Percentiles rank a stretch among this genome's conserved stretches.
These are phyloP conservation scores for Apodemia hepburni DNA, from an alignment of 2,888 invertebrate genomes.

Conservation along the genomic window DNA sequence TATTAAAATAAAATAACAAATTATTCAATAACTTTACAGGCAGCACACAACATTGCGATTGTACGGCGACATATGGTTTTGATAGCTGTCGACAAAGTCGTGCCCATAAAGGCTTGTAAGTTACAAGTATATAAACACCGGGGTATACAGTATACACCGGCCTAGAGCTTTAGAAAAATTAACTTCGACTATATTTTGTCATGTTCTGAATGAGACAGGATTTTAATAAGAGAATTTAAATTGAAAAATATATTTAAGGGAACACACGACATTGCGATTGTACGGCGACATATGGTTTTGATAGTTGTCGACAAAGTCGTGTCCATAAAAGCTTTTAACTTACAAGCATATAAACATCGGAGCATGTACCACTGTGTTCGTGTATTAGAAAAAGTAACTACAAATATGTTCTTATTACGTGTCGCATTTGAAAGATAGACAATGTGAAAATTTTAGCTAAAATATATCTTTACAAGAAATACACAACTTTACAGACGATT, in stretches of 20 bases:
- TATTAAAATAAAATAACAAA: no score
- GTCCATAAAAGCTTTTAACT: constrained; percentile 70
- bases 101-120: constrained; percentile 69
- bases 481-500: constrained; percentile 35
- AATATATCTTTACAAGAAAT: neutral
- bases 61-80: constrained; percentile 67
- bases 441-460: neutral
- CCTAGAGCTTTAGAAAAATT: neutral
- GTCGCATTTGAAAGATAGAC: neutral
- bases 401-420: neutral
- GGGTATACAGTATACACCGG: constrained; percentile 26
- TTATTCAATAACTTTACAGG: no score
- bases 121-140: constrained; percentile 48
- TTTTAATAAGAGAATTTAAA: no score
- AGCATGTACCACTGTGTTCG: constrained; percentile 23
- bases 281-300: constrained; percentile 66
- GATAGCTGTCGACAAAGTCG: constrained; percentile 56
- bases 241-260: neutral
- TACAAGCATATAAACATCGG: constrained; percentile 46
- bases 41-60: constrained; percentile 36
- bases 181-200: neutral
- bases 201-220: no score
- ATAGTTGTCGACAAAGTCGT: constrained; percentile 57
- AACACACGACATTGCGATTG: constrained; percentile 39
- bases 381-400: constrained; percentile 2